Base-by-base conservation (phyloP, 2,113 vertebrate species). In the Orientallactaga bullata region DNA sequence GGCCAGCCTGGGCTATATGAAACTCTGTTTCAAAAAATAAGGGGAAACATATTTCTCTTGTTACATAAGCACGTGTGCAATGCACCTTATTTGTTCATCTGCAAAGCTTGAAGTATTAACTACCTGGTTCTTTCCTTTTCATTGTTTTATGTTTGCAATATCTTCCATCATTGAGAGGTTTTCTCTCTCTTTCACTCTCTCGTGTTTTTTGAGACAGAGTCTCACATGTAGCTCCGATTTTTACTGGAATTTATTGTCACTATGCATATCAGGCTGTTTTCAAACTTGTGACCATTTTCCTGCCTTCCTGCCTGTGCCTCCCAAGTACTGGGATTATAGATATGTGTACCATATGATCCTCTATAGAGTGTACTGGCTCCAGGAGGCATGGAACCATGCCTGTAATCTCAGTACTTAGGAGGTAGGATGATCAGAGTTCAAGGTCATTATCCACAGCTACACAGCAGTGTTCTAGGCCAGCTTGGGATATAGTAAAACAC, bases 71-170 rank as follows among this genome's bases (percentile, higher is more conserved):
- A 71, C 9, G 3, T n/a, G 26, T 11, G 2, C 30, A 78, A 42
- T 32, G 74, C 21, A 35, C 2, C 39, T 39, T 47, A 28, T 66
- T 87, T 58, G 28, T 92, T 32, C 39, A 18, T 30, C 32, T 78
- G 20, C 39, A 82, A 90, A 93, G 28, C 24, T 68, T 68, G 51
- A 89, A 78, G 65, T 85, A 63, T 88, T 78, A 74, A 69, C 11
- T 82, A 0, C 47, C n/a, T 81, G 78, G 30, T 1, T 26, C 61
- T 63, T 63, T 24, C 24, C 61, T 20, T 24, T 15, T 63, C 18
- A 20, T 63, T 63, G 4, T 7, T 24, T 63, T 24, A 4, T 23
- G 61, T 63, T 24, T 24, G 20, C 61, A 23, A 30, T 8, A 4
- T 28, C 30, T 30, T 68, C 66, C 28, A 12, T 68, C 12, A 13